Evolutionary conservation across 1,140 invertebrate species (phyloP), one percentile per base, ranked within the genome.

Genomic region (Octopus bimaculoides): DNA sequence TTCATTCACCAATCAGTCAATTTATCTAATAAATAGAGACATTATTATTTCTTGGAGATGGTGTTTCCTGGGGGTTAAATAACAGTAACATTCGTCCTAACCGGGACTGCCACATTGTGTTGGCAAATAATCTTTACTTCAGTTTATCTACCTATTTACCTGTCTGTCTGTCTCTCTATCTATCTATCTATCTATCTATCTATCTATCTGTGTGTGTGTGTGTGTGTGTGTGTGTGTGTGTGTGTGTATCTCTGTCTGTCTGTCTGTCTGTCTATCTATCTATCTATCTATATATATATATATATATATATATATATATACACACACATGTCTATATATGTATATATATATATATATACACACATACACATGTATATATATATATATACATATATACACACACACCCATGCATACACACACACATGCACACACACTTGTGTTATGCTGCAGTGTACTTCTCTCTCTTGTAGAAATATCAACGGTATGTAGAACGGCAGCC

Each of bases 401-500:
- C 1, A 61, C 17, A 61, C 4, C 1, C 56, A 61, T 61, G 17
- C 17, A 61, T 61, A 61, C 17, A 61, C 17, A 61, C 17, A 61
- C 17, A 61, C 56, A 61, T 61, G 4, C 1, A 61, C 17, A 17
- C 17, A 12, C 17, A 17, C 9, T 61, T 61, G 17, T 61, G 56
- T 12, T 61, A 12, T 61, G 17, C 17, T 71, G 17, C 66, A 71
- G 14, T 71, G 14, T 6, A n/a, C 26, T 6, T 12, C 26, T n/a
- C 17, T 17, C 26, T 6, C 26, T 0, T 75, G 54, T 77, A 89
- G 88, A 82, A 86, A 80, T 90, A 86, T 84, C 88, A 89, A 78
- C 55, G 80, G 8, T 87, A 89, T 82, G 79, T 83, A 77, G 89
- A 90, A 79, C 83, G 77, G 69, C 88, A 90, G 77, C 89, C 89